Base-by-base conservation (phyloP, 2,113 vertebrate species). In the Oenanthe melanoleuca region DNA sequence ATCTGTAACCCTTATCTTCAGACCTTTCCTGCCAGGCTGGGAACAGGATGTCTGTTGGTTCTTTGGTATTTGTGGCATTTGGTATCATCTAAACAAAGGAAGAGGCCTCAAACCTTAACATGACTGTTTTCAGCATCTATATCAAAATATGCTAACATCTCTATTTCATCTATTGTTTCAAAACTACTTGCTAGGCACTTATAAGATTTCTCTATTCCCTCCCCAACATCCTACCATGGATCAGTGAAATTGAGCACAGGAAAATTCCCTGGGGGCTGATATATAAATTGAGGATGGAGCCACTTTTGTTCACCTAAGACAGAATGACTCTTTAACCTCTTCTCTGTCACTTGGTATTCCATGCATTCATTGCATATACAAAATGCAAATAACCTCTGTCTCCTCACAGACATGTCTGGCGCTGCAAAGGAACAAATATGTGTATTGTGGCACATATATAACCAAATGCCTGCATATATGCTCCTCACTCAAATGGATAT, bases 351-450 rank as follows among this genome's bases (percentile, higher is more conserved):
- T 1, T 63, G 26, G 26, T 63, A 57, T 13, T 9, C 25, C 20
- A 26, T 24, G 8, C 11, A 69, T 38, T 8, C 17, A 22, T 28
- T 63, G 28, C 42, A 66, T 8, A 37, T 6, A 24, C 14, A 61
- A 52, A 82, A 16, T 26, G 24, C 23, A 70, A 47, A 47, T n/a
- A 80, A 25, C 34, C 6, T 79, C 26, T 11, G 0, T 52, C 37
- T 83, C 70, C 45, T 79, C 52, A 56, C 0, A 79, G 66, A 60
- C 29, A 7, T 0, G 0, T 24, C 25, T 60, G 23, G 19, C 22
- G 14, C 61, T 70, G 29, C 18, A 66, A 71, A 57, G 52, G 61
- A 80, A 13, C 66, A 56, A 42, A 15, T 8, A 5, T 2, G 28
- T 50, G 9, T 28, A 14, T 52, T 25, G 33, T 37, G 52, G 37